These are phyloP conservation scores for Pentalonia nigronervosa DNA, from an alignment of 1,140 invertebrate genomes.

Conservation along the genomic window DNA sequence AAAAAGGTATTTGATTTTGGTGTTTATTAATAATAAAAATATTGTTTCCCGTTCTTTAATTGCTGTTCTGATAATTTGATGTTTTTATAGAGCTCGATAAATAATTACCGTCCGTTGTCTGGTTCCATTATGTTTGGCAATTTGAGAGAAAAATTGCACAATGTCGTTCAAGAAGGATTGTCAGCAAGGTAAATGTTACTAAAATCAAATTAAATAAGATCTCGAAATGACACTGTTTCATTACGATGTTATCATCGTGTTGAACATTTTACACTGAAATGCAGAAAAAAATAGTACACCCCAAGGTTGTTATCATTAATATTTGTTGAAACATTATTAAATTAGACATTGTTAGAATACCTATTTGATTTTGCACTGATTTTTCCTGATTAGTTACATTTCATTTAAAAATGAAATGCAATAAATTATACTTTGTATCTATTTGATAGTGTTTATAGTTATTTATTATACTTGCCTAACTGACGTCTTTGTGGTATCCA, in stretches of 20 bases:
- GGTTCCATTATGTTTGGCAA: slow-evolving; percentile 36
- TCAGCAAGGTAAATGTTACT: slow-evolving; percentile 56
- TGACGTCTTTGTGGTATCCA: background rate
- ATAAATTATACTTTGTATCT: background rate
- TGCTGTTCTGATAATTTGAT: background rate
- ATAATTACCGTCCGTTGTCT: background rate
- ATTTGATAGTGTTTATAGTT: background rate
- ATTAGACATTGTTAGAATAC: background rate
- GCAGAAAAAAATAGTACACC: background rate
- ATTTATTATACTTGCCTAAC: background rate
- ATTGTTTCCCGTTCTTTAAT: background rate
- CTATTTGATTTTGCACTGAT: background rate
- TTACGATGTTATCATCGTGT: background rate
- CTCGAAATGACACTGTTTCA: background rate
- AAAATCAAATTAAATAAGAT: background rate
- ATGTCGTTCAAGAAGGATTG: slow-evolving; percentile 58
- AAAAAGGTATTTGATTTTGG: background rate
- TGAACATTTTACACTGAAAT: background rate
- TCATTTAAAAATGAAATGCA: background rate
- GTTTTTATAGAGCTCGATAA: background rate
- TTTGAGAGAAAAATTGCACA: slow-evolving; percentile 43
- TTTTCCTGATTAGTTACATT: background rate
- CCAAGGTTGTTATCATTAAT: background rate
- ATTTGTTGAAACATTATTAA: background rate
- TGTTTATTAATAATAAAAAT: background rate